A percentile compares a stretch with the other conserved stretches of the same genome.
Evolutionary conservation across 1,140 invertebrate species (phyloP).

Genomic region (Odontomachus brunneus): DNA sequence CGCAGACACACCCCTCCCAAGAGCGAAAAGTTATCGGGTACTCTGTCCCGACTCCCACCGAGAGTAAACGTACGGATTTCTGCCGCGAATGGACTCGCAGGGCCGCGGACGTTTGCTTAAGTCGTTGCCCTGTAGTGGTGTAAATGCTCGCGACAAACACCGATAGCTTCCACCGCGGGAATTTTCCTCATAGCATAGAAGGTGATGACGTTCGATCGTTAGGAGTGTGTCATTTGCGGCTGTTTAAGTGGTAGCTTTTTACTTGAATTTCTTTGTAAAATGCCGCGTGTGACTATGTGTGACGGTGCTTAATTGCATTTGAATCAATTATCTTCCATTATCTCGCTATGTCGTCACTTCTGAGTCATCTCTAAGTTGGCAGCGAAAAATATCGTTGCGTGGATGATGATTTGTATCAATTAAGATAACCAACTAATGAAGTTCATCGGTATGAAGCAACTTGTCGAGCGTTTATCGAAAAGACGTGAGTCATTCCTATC

Average conservation of each 20-base stretch:
- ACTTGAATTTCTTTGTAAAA: neutral
- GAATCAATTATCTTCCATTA: neutral
- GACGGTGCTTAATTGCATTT: neutral
- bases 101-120: constrained; percentile 42
- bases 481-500: neutral
- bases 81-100: constrained; percentile 45
- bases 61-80: constrained; percentile 51
- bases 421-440: neutral
- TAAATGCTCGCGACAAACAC: constrained; percentile 48
- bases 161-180: constrained; percentile 27
- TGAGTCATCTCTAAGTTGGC: neutral
- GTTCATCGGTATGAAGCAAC: neutral
- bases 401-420: neutral
- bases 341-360: neutral
- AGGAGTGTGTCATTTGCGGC: neutral
- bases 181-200: neutral
- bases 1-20: constrained; percentile 32
- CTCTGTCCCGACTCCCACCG: constrained; percentile 16
- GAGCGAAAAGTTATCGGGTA: constrained; percentile 58
- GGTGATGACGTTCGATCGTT: constrained; percentile 22
- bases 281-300: neutral
- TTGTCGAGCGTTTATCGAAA: neutral
- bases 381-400: neutral
- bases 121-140: constrained; percentile 31
- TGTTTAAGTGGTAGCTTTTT: neutral